phyloP scores from a whole-genome alignment of 1,140 invertebrate species.

The Physella acuta region DNA sequence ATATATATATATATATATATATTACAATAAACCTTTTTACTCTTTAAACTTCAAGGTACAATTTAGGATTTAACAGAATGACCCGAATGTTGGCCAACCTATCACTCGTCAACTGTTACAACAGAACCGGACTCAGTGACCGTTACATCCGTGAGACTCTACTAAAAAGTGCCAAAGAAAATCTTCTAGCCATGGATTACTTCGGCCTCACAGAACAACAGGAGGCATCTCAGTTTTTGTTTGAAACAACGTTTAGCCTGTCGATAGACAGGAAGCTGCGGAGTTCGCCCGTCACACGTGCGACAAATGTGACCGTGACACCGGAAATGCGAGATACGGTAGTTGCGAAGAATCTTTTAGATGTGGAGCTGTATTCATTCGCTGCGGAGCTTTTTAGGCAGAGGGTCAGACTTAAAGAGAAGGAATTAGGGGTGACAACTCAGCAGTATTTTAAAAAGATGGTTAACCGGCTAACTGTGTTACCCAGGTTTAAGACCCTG shows the following conservation, averaged over 20 bases:
- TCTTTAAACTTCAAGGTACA: conserved; percentile 73
- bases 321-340: conserved; percentile 76
- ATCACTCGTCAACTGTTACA: conserved; percentile 92
- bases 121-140: conserved; percentile 72
- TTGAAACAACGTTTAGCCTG: conserved; percentile 95
- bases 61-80: conserved; percentile 93
- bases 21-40: too few relatives aligned
- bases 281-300: conserved; percentile 53
- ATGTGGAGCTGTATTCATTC: conserved; percentile 87
- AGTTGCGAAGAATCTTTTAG: conserved; percentile 80
- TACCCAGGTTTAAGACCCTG: too few relatives aligned
- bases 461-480: too few relatives aligned
- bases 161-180: conserved; percentile 91
- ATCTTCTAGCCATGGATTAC: conserved; percentile 91
- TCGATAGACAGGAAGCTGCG: conserved; percentile 58
- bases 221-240: conserved; percentile 89
- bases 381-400: conserved; percentile 85
- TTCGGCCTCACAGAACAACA: conserved; percentile 96
- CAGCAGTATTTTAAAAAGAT: conserved; percentile 17
- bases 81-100: conserved; percentile 92
- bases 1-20: too few relatives aligned
- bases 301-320: conserved; percentile 66
- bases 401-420: conserved; percentile 56
- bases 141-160: conserved; percentile 74
- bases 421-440: conserved; percentile 3